A percentile compares a stretch with the other conserved stretches of the same genome.
Evolutionary conservation across 1,140 invertebrate species (phyloP).

Genomic region (Aphis gossypii): DNA sequence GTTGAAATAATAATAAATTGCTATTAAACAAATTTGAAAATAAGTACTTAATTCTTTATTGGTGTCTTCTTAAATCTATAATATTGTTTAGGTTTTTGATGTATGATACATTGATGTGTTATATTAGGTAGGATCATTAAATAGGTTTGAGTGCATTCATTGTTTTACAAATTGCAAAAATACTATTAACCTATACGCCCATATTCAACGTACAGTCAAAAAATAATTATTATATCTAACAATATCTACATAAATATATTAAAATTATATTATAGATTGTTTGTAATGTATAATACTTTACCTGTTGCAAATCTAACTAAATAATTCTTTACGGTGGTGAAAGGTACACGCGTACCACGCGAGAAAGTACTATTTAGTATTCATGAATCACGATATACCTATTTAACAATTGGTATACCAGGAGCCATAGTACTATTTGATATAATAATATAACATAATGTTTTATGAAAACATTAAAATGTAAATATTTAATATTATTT

Average conservation of each 20-base stretch:
- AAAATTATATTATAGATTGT: background rate
- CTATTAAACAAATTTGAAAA: too few relatives aligned
- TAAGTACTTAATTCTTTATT: too few relatives aligned
- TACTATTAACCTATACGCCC: too few relatives aligned
- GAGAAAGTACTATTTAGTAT: background rate
- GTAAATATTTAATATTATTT: background rate
- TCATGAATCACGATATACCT: background rate
- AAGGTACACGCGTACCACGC: background rate
- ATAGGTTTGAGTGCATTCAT: too few relatives aligned
- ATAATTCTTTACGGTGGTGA: background rate
- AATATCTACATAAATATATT: background rate
- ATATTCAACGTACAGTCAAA: background rate
- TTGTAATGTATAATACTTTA: background rate
- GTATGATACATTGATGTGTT: too few relatives aligned
- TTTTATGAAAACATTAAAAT: background rate
- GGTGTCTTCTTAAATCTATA: too few relatives aligned
- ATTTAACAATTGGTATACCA: background rate
- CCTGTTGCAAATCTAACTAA: background rate
- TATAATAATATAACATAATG: background rate
- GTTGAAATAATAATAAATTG: too few relatives aligned
- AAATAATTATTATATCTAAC: background rate
- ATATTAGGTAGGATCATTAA: too few relatives aligned
- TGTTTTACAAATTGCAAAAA: too few relatives aligned
- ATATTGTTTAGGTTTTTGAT: too few relatives aligned
- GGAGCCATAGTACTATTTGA: background rate